Percentiles rank a stretch among this genome's conserved stretches.
phyloP scores from a whole-genome alignment of 2,888 invertebrate genomes.

The Rhagonycha lutea region DNA sequence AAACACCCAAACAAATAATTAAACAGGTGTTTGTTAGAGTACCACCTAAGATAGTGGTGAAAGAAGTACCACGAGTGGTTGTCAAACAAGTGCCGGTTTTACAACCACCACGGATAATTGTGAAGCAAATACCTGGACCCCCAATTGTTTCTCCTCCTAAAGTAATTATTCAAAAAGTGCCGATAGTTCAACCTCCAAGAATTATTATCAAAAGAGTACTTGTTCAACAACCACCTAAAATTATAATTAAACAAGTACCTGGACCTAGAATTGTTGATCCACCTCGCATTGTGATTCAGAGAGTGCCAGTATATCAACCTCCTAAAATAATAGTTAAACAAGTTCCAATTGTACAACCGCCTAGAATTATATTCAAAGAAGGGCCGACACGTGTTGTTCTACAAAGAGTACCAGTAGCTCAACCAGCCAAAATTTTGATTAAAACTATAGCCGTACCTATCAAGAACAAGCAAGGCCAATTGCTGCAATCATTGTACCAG shows the following conservation, averaged over 20 bases:
- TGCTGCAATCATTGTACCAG: background rate
- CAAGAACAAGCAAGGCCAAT: background rate
- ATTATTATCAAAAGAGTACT: background rate
- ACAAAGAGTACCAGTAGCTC: background rate
- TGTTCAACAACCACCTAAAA: background rate
- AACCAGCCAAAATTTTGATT: background rate
- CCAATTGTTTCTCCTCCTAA: background rate
- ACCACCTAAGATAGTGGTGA: background rate
- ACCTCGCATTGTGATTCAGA: background rate
- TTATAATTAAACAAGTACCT: constrained; percentile 12
- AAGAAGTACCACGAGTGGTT: background rate
- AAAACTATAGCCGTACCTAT: background rate
- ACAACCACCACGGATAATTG: background rate
- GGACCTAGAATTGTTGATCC: background rate
- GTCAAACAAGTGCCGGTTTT: background rate
- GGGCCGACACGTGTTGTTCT: constrained; percentile 6
- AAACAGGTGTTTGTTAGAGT: constrained; percentile 4
- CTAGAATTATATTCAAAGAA: constrained; percentile 12
- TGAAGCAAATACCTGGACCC: background rate
- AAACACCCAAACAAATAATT: constrained; percentile 9
- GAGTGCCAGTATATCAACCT: background rate
- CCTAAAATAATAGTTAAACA: background rate
- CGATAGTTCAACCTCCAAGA: background rate
- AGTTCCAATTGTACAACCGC: constrained; percentile 1
- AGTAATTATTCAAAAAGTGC: background rate